Evolutionary conservation across 2,888 invertebrate genomes (phyloP).

Genomic region (Noctua fimbriata): DNA sequence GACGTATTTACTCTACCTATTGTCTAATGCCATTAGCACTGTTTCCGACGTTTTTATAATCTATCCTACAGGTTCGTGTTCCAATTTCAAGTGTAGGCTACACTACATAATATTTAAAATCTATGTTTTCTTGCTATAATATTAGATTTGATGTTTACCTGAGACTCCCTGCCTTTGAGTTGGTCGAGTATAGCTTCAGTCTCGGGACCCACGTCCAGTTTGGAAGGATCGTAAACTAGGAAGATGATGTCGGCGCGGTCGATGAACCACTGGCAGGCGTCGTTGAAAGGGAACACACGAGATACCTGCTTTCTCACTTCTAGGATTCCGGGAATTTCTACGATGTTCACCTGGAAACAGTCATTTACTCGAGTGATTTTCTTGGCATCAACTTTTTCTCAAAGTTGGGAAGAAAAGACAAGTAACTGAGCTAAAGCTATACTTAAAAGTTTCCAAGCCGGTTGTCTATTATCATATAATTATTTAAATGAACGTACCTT

Average conservation of each 20-base stretch:
- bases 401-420: not conserved
- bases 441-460: not conserved
- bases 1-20: slow-evolving; percentile 12
- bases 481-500: slow-evolving; percentile 90
- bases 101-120: too few species aligned
- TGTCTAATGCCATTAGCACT: slow-evolving; percentile 1
- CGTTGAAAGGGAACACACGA: slow-evolving; percentile 97
- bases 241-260: slow-evolving; percentile 98
- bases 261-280: slow-evolving; percentile 99
- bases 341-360: slow-evolving; percentile 95
- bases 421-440: not conserved
- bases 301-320: slow-evolving; percentile 98
- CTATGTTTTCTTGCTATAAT: not conserved
- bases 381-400: not conserved
- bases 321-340: slow-evolving; percentile 98
- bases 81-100: not conserved
- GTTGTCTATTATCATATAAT: not conserved
- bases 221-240: slow-evolving; percentile 98
- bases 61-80: not conserved
- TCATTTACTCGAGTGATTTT: not conserved
- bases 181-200: slow-evolving; percentile 98
- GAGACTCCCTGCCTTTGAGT: slow-evolving; percentile 97
- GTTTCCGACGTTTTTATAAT: not conserved
- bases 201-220: slow-evolving; percentile 98
- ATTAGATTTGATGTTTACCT: slow-evolving; percentile 87